These are phyloP conservation scores for Leptopilina drosophilae DNA, from an alignment of 2,888 invertebrate species.

Conservation along the genomic window DNA sequence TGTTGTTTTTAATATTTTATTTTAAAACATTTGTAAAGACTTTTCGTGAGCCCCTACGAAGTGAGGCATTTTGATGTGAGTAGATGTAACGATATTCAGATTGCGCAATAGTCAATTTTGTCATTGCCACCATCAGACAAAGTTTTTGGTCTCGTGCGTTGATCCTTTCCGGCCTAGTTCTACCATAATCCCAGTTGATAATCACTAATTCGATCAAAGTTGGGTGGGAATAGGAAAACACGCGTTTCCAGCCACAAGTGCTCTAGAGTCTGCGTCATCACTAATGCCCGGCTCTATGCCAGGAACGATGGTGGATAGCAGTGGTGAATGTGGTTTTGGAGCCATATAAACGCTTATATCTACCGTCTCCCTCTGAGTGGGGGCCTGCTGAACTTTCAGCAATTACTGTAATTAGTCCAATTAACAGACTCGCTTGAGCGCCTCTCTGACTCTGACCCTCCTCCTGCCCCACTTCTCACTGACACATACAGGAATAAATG, in stretches of 20 bases:
- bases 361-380: constrained; percentile 51
- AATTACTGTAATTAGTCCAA: constrained; percentile 77
- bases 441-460: constrained; percentile 67
- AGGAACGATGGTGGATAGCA: constrained; percentile 44
- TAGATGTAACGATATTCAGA: not conserved
- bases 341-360: constrained; percentile 65
- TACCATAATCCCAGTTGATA: constrained; percentile 51
- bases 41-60: too few relatives aligned
- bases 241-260: constrained; percentile 68
- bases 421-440: constrained; percentile 76
- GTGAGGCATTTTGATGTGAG: too few relatives aligned
- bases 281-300: constrained; percentile 70
- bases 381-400: constrained; percentile 75
- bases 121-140: constrained; percentile 39
- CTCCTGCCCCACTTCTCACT: too few relatives aligned
- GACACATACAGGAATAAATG: constrained; percentile 48
- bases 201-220: constrained; percentile 66
- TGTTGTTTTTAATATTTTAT: too few relatives aligned
- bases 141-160: not conserved
- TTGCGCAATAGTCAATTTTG: constrained; percentile 41
- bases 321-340: constrained; percentile 64
- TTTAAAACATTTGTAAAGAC: too few relatives aligned
- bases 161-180: constrained; percentile 41
- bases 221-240: constrained; percentile 65
- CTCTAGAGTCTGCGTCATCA: constrained; percentile 65